A percentile compares a stretch with the other conserved stretches of the same genome.
These are phyloP conservation scores for Homalodisca vitripennis DNA, from an alignment of 1,140 invertebrate species.

Conservation along the genomic window DNA sequence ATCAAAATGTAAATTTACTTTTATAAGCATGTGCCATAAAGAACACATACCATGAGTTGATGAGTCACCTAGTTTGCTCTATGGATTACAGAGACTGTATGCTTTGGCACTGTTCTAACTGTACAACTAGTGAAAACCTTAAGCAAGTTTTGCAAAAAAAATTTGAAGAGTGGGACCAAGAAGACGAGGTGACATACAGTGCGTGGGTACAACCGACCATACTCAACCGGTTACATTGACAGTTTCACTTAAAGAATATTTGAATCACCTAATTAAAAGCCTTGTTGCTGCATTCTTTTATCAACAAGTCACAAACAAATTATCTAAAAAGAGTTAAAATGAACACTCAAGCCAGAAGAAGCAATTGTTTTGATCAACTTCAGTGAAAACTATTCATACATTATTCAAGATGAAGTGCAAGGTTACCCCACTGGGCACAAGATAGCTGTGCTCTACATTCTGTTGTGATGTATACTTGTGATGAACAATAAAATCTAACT, in stretches of 20 bases:
- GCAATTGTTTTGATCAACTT: too few species aligned
- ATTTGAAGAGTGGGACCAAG: conserved; percentile 17
- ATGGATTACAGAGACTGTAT: too few species aligned
- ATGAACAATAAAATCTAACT: neutral
- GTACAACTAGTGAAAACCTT: conserved; percentile 30
- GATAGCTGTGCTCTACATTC: conserved; percentile 36
- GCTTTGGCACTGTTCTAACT: conserved; percentile 30
- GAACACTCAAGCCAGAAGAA: neutral
- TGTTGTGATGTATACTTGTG: conserved; percentile 25
- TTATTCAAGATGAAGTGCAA: conserved; percentile 40
- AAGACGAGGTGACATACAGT: conserved; percentile 27
- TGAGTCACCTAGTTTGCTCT: too few species aligned
- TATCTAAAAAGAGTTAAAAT: neutral
- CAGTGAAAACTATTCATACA: conserved; percentile 40
- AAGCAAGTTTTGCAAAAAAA: conserved; percentile 16
- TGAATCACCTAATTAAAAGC: neutral
- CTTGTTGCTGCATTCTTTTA: neutral
- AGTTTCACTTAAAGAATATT: neutral
- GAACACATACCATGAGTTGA: too few species aligned
- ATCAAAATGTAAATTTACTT: conserved; percentile 39
- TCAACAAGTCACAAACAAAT: neutral
- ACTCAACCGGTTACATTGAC: neutral
- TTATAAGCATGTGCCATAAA: neutral
- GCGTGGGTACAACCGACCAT: neutral
- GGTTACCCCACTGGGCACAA: conserved; percentile 38